Evolutionary conservation across 2,797 vertebrate species (phyloP), one percentile per base, ranked within the genome.

Genomic region (Ibycter americanus): DNA sequence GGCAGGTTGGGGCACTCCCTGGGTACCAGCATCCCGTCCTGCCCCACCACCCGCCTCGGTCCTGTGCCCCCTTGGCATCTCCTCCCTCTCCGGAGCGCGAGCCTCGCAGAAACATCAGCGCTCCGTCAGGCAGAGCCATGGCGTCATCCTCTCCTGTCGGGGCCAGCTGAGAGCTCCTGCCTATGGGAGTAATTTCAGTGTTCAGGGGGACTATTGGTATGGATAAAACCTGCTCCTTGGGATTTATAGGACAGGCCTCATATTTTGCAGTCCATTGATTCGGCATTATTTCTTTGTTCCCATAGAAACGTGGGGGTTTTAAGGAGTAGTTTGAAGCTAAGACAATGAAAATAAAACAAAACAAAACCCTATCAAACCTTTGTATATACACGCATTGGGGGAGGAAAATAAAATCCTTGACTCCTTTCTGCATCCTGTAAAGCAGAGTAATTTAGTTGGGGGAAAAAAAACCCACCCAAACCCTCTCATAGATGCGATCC

Each of bases 81-180:
- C 40, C 59, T 38, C 62, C 36, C 44, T 22, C 27, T 31, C 12
- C 6, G 2, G 12, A 4, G 0, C 1, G 0, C 1, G 0, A 3
- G 9, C 16, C 1, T 15, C 2, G 1, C 38, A 3, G 29, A 21
- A 15, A 25, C 47, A 3, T 10, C 25, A 9, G 7, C 52, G 27
- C 42, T 44, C 52, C 12, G 1, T 6, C 40, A 2, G 12, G 49
- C 55, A 21, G 26, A 16, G 51, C 82, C 77, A 1, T 0, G 2
- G 22, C 3, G 42, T 4, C 44, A 2, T 26, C 18, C 38, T 6
- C 29, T 5, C 1, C 0, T 3, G n/a, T 0, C 23, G 0, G 31
- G 32, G 11, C 38, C 29, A 2, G 12, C 58, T 21, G 25, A 12
- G 14, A 55, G 26, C 77, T 31, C 23, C 16, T 6, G 10, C 6